Percentiles rank a stretch among this genome's conserved stretches.
Conservation (phyloP, 2,888 invertebrate species). For the Ophioninae sp. region DNA sequence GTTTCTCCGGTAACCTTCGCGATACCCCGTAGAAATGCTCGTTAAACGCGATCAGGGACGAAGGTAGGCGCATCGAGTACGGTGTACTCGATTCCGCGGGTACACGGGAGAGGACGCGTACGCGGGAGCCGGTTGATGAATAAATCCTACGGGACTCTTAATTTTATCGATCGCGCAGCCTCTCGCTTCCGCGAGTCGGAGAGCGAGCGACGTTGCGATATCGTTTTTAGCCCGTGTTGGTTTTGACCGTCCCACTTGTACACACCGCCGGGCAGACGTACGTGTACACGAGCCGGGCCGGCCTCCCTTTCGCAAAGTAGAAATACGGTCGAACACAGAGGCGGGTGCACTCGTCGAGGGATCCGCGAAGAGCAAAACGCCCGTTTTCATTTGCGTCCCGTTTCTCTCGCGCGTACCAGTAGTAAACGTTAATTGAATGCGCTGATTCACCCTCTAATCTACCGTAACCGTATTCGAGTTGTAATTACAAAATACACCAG, state of each 20-base stretch:
- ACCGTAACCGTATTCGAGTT: slow-evolving; percentile 76
- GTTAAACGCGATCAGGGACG: background rate
- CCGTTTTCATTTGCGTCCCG: slow-evolving; percentile 56
- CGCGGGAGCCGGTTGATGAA: slow-evolving; percentile 21
- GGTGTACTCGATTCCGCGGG: background rate
- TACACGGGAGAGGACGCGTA: slow-evolving; percentile 22
- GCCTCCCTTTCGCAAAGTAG: slow-evolving; percentile 64
- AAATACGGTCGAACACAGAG: slow-evolving; percentile 77
- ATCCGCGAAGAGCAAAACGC: slow-evolving; percentile 49
- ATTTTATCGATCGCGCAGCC: slow-evolving; percentile 52
- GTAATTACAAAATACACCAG: slow-evolving; percentile 76
- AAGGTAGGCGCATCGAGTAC: background rate
- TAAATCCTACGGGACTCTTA: slow-evolving; percentile 53
- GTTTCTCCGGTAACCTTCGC: background rate
- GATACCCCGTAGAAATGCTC: background rate
- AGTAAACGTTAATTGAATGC: slow-evolving; percentile 79
- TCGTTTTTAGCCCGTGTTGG: slow-evolving; percentile 22
- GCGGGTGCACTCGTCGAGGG: slow-evolving; percentile 48
- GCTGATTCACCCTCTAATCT: slow-evolving; percentile 79
- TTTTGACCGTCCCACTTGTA: slow-evolving; percentile 44
- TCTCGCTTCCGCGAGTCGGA: slow-evolving; percentile 46
- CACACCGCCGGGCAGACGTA: background rate
- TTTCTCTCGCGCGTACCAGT: slow-evolving; percentile 64
- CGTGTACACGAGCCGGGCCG: slow-evolving; percentile 21
- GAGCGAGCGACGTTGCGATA: slow-evolving; percentile 34